Evolutionary conservation across 1,140 invertebrate species (phyloP).

Genomic region (Odontomachus brunneus): DNA sequence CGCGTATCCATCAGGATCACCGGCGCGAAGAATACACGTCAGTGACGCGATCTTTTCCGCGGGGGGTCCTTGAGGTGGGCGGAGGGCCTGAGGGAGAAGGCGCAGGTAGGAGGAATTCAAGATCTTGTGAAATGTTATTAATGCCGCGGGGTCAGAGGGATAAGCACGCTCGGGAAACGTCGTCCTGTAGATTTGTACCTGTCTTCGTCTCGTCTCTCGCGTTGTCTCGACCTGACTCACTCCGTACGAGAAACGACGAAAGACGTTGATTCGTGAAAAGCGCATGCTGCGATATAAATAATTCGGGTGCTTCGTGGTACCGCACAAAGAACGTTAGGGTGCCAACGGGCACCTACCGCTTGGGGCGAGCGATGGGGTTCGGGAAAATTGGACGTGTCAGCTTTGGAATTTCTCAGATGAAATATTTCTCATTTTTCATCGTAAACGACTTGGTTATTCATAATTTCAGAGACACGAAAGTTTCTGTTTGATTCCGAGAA

Average conservation of each 20-base stretch:
- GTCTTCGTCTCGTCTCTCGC: slow-evolving; percentile 52
- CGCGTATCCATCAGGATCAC: slow-evolving; percentile 83
- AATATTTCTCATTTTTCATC: slow-evolving; percentile 10
- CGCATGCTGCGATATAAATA: slow-evolving; percentile 58
- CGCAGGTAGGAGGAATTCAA: slow-evolving; percentile 42
- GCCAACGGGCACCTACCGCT: not conserved
- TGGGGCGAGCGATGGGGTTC: slow-evolving; percentile 23
- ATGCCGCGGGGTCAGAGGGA: slow-evolving; percentile 45
- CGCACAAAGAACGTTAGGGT: not conserved
- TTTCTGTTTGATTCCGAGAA: too few species aligned
- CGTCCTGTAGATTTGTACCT: slow-evolving; percentile 55
- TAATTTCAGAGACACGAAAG: too few species aligned
- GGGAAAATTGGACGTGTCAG: slow-evolving; percentile 43
- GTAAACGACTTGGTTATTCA: too few species aligned
- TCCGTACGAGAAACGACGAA: slow-evolving; percentile 24
- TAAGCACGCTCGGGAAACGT: slow-evolving; percentile 50
- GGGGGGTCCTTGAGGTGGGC: slow-evolving; percentile 38
- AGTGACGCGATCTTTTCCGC: slow-evolving; percentile 69
- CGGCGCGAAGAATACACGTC: slow-evolving; percentile 64
- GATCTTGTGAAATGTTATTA: slow-evolving; percentile 66
- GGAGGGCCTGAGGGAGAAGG: not conserved
- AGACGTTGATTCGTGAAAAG: slow-evolving; percentile 56
- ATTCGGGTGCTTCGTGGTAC: slow-evolving; percentile 23
- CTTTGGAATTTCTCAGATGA: slow-evolving; percentile 39
- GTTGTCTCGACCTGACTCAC: not conserved